A percentile compares a stretch with the other conserved stretches of the same genome.
Conservation (phyloP, 2,888 invertebrate species). For the Caenorhabditis drosophilae region DNA sequence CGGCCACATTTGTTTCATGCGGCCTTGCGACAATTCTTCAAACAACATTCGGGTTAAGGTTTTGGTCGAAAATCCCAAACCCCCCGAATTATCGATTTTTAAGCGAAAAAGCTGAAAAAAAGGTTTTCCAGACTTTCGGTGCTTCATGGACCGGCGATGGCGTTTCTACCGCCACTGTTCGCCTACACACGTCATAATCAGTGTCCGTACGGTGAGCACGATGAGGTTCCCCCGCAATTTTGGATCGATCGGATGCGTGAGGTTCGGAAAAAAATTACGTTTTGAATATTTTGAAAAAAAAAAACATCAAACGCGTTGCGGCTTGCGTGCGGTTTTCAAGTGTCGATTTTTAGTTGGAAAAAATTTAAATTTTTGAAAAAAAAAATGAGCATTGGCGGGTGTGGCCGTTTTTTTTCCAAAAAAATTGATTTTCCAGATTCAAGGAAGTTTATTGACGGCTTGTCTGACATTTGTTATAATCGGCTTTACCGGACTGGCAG, state of each 20-base stretch:
- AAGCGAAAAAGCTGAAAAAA: constrained; percentile 6
- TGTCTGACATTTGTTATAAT: constrained; percentile 59
- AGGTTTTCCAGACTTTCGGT: constrained; percentile 53
- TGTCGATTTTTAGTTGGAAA: too few species aligned
- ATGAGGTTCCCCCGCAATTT: constrained; percentile 48
- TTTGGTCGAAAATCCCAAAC: background rate
- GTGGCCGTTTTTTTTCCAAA: too few species aligned
- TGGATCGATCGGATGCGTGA: constrained; percentile 47
- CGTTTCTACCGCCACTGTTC: constrained; percentile 61
- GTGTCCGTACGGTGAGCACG: constrained; percentile 45
- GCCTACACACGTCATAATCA: constrained; percentile 51
- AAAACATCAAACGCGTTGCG: too few species aligned
- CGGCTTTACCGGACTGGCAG: constrained; percentile 61
- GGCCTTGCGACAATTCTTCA: constrained; percentile 62
- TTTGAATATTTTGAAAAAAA: background rate
- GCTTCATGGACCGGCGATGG: constrained; percentile 62
- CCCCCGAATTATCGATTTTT: background rate
- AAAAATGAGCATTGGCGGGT: too few species aligned
- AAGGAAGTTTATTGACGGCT: constrained; percentile 58
- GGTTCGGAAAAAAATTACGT: constrained; percentile 10
- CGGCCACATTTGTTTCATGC: constrained; percentile 60
- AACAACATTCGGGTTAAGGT: constrained; percentile 60
- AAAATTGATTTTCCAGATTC: constrained; percentile 59
- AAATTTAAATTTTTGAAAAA: too few species aligned
- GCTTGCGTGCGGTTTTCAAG: too few species aligned